phyloP scores from a whole-genome alignment of 2,113 vertebrate species.

The Syngnathus floridae region DNA sequence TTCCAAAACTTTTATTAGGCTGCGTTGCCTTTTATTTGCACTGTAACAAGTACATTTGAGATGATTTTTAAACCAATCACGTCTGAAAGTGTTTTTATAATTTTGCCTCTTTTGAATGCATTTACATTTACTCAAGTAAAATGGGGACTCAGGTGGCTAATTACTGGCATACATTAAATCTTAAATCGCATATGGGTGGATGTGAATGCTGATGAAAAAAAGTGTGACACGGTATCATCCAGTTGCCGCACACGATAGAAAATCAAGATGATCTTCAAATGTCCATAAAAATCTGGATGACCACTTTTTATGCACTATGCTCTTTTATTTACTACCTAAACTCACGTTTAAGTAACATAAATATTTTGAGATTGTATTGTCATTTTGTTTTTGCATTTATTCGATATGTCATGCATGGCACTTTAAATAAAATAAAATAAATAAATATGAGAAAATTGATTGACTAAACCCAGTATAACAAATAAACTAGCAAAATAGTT shows the following conservation, averaged over 20 bases:
- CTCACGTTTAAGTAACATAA: no score
- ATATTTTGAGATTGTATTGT: no score
- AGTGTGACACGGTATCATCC: conserved; percentile 25
- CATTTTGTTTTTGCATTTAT: no score
- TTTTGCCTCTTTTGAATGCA: not conserved
- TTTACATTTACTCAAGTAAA: conserved; percentile 10
- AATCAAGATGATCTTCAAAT: not conserved
- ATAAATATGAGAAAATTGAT: no score
- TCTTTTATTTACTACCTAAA: not conserved
- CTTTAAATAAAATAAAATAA: no score
- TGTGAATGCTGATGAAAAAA: conserved; percentile 66
- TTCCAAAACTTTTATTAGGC: conserved; percentile 2
- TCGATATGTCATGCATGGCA: no score
- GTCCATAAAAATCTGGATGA: not conserved
- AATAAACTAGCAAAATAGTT: no score
- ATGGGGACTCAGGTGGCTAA: conserved; percentile 57
- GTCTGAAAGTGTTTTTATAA: not conserved
- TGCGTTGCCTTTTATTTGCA: not conserved
- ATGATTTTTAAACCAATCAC: not conserved
- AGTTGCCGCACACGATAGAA: not conserved
- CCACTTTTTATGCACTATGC: not conserved
- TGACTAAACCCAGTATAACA: no score
- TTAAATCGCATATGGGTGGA: conserved; percentile 50
- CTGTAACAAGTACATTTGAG: not conserved
- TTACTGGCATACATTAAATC: conserved; percentile 55